These are phyloP conservation scores for Otolemur crassicaudatus DNA, from an alignment of 2,797 vertebrate species.

Conservation along the genomic window DNA sequence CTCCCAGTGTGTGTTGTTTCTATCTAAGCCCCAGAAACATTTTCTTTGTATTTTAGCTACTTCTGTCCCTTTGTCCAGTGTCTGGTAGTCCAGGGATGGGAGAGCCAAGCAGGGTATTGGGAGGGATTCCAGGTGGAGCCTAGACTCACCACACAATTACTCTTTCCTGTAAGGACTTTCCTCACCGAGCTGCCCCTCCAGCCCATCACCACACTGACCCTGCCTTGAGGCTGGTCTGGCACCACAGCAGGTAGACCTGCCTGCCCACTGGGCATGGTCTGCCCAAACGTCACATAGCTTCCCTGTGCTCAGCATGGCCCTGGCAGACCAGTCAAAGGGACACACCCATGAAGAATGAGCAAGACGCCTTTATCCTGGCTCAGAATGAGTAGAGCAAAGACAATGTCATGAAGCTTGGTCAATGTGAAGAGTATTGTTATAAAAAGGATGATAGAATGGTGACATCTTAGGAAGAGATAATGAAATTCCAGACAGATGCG, in stretches of 20 bases:
- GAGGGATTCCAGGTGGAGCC: too few species aligned
- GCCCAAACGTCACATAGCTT: fast-evolving
- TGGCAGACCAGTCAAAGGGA: background rate
- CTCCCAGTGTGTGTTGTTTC: background rate
- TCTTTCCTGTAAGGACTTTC: background rate
- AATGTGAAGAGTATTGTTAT: background rate
- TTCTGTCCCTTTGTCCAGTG: background rate
- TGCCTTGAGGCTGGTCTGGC: fast-evolving
- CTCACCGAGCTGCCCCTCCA: too few species aligned
- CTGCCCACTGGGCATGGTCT: fast-evolving
- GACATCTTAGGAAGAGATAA: background rate
- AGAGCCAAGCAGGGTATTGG: fast-evolving
- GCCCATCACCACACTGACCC: background rate
- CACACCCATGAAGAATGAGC: background rate
- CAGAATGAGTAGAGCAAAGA: background rate
- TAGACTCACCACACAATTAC: background rate
- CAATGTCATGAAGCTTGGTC: fast-evolving
- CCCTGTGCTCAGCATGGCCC: fast-evolving
- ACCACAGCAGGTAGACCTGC: fast-evolving
- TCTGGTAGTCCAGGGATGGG: background rate
- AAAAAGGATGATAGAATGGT: fast-evolving
- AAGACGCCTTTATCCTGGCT: background rate
- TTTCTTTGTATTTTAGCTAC: too few species aligned
- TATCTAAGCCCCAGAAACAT: too few species aligned
- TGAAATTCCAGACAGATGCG: background rate